Percentiles rank a stretch among this genome's conserved stretches.
phyloP scores from a whole-genome alignment of 1,140 invertebrate genomes.

The Chlorops oryzae region DNA sequence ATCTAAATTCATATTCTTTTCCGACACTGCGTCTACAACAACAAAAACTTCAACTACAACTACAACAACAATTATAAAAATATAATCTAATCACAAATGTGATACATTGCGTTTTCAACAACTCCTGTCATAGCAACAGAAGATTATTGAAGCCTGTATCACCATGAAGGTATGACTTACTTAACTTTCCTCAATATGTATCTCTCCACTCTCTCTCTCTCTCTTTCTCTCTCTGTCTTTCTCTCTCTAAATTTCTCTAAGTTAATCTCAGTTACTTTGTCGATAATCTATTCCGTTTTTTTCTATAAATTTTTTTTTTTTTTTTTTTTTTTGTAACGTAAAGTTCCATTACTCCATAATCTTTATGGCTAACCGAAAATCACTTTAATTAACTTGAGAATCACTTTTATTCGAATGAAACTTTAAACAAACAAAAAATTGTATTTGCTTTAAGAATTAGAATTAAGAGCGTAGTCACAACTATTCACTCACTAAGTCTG shows the following conservation, averaged over 20 bases:
- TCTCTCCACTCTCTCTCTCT: not conserved
- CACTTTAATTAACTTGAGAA: too few species aligned
- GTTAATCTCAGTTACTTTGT: not conserved
- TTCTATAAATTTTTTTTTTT: not conserved
- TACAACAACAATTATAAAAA: too few species aligned
- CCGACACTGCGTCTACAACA: too few species aligned
- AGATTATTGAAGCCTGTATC: constrained; percentile 86
- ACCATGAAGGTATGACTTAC: constrained; percentile 73
- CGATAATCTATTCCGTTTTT: not conserved
- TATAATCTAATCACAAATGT: constrained; percentile 15
- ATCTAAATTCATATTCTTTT: too few species aligned
- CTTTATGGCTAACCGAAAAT: too few species aligned
- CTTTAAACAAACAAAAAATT: too few species aligned
- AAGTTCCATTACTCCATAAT: too few species aligned
- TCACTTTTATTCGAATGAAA: too few species aligned
- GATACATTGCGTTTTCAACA: constrained; percentile 20
- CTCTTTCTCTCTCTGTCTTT: not conserved
- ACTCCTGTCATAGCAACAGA: constrained; percentile 57
- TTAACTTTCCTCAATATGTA: not conserved
- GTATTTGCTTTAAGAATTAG: too few species aligned
- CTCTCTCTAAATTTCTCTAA: not conserved
- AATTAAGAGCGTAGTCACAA: too few species aligned
- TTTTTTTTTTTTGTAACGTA: not conserved
- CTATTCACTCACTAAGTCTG: too few species aligned
- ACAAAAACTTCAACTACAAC: too few species aligned